Conservation (phyloP, 37 sponge, comb jelly and placozoan genomes). For the Halichondria panicea region DNA sequence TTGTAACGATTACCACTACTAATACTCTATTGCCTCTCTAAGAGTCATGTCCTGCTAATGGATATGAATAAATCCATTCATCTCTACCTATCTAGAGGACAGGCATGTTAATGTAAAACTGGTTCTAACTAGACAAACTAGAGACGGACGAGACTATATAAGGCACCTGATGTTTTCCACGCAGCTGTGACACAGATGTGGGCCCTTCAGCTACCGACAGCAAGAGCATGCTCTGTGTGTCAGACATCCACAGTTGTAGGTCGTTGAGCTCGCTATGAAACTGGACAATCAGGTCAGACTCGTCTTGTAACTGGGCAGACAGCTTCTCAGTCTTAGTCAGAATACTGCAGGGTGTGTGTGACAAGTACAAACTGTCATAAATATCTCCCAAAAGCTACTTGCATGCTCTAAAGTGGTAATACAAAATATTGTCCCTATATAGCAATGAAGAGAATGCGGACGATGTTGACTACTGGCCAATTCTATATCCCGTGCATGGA, state of each 20-base stretch:
- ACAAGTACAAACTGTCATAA: not conserved
- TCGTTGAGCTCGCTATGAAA: constrained; percentile 29
- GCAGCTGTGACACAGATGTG: constrained; percentile 3
- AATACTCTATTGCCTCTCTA: no score
- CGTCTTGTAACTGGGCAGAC: not conserved
- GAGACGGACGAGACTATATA: not conserved
- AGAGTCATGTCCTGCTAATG: no score
- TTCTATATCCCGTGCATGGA: no score
- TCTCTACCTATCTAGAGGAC: not conserved
- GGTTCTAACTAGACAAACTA: not conserved
- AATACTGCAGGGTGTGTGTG: not conserved
- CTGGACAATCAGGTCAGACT: constrained; percentile 5
- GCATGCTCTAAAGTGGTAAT: no score
- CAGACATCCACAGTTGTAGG: constrained; percentile 20
- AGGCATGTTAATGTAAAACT: not conserved
- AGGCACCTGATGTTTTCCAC: constrained; percentile 23
- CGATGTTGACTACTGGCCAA: no score
- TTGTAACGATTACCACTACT: no score
- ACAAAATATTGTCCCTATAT: no score
- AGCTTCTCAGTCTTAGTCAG: not conserved
- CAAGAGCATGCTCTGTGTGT: constrained; percentile 26
- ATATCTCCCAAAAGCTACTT: no score
- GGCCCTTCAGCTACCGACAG: not conserved
- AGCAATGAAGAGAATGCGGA: no score
- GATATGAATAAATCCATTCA: no score